Base-by-base conservation (phyloP, 2,888 invertebrate genomes). In the Cremastinae sp. region DNA sequence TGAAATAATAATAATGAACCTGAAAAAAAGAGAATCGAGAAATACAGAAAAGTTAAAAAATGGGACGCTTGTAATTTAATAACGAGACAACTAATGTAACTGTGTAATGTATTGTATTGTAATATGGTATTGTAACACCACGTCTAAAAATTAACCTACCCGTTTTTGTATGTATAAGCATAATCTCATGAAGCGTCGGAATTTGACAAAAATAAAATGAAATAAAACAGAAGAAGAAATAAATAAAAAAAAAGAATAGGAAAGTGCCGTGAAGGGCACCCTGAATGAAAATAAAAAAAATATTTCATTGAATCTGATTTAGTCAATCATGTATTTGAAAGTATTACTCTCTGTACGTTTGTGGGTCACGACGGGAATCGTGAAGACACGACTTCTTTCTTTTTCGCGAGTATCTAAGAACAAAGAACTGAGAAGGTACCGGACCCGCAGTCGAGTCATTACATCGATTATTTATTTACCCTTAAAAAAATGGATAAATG, bases 101-200 rank as follows among this genome's bases (percentile, higher is more conserved):
- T 28, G 84, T 84, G 82, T 85, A 85, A 84, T 86, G 84, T 87
- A 87, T 84, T 84, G 85, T 87, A 87, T 84, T 83, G 86, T 87
- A 85, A 85, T 80, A 83, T 81, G 85, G 84, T 86, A 86, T 86
- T 86, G 83, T 86, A 86, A 86, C 80, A 79, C 82, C 83, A 77
- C 70, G 74, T 77, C 65, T 72, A 75, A 79, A 78, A 80, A 80
- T 74, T 79, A 80, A 80, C 79, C 76, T 75, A 77, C 75, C 78
- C 79, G 78, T 85, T 85, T 84, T 86, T 83, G 83, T 84, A 82
- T 83, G 79, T 82, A 78, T 83, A 83, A 80, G 83, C 78, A 82
- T 82, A 82, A 83, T 82, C 80, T 82, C 82, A 79, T 75, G 81
- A 81, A 76, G 78, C 79, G 75, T 75, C 79, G 79, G 59, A 56